phyloP scores from a whole-genome alignment of 2,888 invertebrate species.

The Plemyria rubiginata region DNA sequence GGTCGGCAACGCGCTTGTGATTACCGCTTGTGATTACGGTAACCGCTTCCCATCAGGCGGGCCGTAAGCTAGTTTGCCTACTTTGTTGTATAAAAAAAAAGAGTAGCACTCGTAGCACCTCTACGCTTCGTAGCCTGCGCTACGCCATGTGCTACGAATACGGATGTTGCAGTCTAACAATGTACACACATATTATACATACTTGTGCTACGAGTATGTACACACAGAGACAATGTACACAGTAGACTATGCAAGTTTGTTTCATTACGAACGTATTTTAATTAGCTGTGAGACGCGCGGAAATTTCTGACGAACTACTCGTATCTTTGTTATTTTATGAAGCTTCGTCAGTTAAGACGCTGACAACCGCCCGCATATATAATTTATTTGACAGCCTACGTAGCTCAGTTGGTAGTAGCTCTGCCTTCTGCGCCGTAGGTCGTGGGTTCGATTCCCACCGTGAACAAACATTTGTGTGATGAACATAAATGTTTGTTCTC shows the following conservation, averaged over 20 bases:
- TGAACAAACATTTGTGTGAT: too few species aligned
- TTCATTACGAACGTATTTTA: constrained; percentile 24
- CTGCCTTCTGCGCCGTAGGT: too few species aligned
- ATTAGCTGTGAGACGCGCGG: constrained; percentile 23
- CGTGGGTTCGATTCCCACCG: too few species aligned
- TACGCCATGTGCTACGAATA: constrained; percentile 55
- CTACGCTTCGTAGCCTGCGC: constrained; percentile 55
- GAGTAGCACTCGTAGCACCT: constrained; percentile 38
- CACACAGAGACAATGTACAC: not conserved
- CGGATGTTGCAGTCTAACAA: constrained; percentile 49
- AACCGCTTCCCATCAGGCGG: too few species aligned
- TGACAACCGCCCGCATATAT: too few species aligned
- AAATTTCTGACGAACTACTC: constrained; percentile 24
- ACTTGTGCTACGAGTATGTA: not conserved
- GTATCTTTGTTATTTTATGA: constrained; percentile 8
- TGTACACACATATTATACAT: constrained; percentile 9
- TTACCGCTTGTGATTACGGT: too few species aligned
- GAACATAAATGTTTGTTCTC: too few species aligned
- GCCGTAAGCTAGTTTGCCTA: too few species aligned
- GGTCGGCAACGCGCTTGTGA: too few species aligned
- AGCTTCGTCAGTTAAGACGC: not conserved
- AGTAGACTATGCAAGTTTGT: constrained; percentile 18
- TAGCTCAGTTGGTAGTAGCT: too few species aligned
- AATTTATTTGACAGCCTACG: too few species aligned
- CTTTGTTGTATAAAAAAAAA: too few species aligned